Evolutionary conservation across 2,888 invertebrate species (phyloP), one percentile per base, ranked within the genome.

Genomic region (Nymphalis polychloros): DNA sequence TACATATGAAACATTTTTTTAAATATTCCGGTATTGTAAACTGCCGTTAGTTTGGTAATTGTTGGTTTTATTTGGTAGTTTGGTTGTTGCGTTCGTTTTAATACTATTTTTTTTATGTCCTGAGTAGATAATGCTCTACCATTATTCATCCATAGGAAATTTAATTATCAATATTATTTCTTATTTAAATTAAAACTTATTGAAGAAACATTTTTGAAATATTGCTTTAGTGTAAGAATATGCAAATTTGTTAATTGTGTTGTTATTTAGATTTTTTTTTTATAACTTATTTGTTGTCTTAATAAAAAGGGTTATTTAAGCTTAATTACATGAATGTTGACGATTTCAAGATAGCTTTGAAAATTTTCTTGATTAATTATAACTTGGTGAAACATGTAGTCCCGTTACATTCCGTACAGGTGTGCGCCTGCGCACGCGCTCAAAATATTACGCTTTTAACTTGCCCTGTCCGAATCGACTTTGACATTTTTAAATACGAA

Each of bases 401-500:
- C 64, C 75, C 75, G 75, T 75, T 76, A 76, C 61, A 69, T 71
- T 69, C 69, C 69, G 46, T 70, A 75, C 75, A 75, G 75, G 73
- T 75, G 75, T 67, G 65, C 62, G 46, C 64, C 68, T 60, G 57
- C 63, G 71, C 64, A 71, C 69, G 73, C 67, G 62, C 69, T 63
- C 27, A 55, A 49, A 52, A 19, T 47, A 52, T 47, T 68, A 53
- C 63, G 50, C 64, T 60, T 52, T 60, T 52, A 61, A 61, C 27
- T 59, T 52, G 46, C 23, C 27, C 53, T 17, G 52, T 27, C 57
- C 31, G 8, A 31, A n/a, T 53, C 23, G 41, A 57, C 53, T 59
- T 59, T 47, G 59, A 47, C 52, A 65, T 60, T 65, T 59, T 65
- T 59, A 52, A 17, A 65, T 59, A 46, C 35, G 46, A n/a, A 13